Evolutionary conservation across 2,888 invertebrate genomes (phyloP).

Genomic region (Hydrotaea cyrtoneurina): DNA sequence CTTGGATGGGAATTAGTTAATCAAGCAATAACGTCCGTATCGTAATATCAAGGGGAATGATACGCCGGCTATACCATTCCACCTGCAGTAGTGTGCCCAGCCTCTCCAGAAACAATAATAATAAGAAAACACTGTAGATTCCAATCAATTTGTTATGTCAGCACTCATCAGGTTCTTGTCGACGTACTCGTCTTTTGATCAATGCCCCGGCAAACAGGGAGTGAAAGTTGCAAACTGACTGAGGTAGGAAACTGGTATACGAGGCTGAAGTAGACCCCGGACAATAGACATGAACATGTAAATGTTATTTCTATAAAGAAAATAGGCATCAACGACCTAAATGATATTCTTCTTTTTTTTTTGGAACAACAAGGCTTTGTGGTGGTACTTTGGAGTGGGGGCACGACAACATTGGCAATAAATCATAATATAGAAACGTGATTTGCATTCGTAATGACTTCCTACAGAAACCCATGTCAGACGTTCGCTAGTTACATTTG

Average conservation of each 20-base stretch:
- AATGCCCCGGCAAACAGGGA: not conserved
- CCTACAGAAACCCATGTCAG: not conserved
- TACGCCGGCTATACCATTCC: too few relatives aligned
- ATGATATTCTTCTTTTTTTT: not conserved
- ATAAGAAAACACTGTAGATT: slow-evolving; percentile 36
- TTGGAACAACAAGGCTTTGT: too few relatives aligned
- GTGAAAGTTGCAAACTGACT: not conserved
- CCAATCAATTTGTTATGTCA: slow-evolving; percentile 59
- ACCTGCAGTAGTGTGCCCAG: not conserved
- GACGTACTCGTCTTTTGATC: not conserved
- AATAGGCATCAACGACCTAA: not conserved
- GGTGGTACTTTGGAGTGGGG: not conserved
- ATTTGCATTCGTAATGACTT: slow-evolving; percentile 35
- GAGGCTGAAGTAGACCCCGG: not conserved
- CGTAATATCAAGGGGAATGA: too few relatives aligned
- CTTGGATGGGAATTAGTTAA: too few relatives aligned
- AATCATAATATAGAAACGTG: slow-evolving; percentile 63
- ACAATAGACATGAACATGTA: slow-evolving; percentile 52
- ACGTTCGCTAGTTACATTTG: not conserved
- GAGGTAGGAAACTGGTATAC: not conserved
- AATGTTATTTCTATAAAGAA: slow-evolving; percentile 33
- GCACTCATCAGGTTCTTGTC: slow-evolving; percentile 46
- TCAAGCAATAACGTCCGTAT: not conserved
- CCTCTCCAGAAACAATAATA: slow-evolving; percentile 17
- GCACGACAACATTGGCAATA: slow-evolving; percentile 32